Conservation (phyloP, 2,888 invertebrate genomes). For the Oscheius sp. region DNA sequence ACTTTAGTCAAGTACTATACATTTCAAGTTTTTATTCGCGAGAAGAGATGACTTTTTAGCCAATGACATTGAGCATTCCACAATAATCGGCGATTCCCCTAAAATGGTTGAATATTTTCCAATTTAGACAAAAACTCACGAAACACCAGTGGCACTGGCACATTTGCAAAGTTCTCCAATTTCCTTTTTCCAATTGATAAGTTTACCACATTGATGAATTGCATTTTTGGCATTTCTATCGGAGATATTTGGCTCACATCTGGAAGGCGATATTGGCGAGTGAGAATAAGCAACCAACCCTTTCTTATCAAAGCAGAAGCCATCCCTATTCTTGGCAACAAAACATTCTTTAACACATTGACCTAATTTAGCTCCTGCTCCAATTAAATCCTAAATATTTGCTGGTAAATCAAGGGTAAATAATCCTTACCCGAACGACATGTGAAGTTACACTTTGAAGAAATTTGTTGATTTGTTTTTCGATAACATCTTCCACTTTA, state of each 20-base stretch:
- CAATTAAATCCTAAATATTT: conserved; percentile 46
- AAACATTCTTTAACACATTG: conserved; percentile 68
- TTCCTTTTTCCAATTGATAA: conserved; percentile 63
- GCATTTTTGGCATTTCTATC: conserved; percentile 56
- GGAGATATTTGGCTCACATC: conserved; percentile 65
- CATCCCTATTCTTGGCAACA: conserved; percentile 61
- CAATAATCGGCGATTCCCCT: conserved; percentile 56
- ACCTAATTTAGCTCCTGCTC: conserved; percentile 62
- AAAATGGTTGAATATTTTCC: conserved; percentile 23
- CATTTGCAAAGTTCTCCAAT: conserved; percentile 66
- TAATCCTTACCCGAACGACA: conserved; percentile 50
- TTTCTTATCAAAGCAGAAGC: conserved; percentile 65
- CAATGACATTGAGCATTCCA: conserved; percentile 57
- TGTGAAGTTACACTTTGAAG: conserved; percentile 54
- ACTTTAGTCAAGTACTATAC: too few species aligned
- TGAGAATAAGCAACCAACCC: conserved; percentile 41
- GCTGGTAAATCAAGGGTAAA: background rate
- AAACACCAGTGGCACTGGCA: conserved; percentile 64
- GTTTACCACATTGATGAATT: conserved; percentile 59
- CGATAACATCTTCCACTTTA: conserved; percentile 59
- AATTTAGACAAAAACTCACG: conserved; percentile 42
- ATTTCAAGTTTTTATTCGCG: background rate
- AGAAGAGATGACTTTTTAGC: conserved; percentile 27
- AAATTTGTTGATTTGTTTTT: conserved; percentile 58
- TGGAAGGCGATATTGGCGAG: conserved; percentile 33